Percentiles rank a stretch among this genome's conserved stretches.
Evolutionary conservation across 30 jellyfish, hydroid and myxozoan species (phyloP).

Genomic region (Turritopsis rubra): DNA sequence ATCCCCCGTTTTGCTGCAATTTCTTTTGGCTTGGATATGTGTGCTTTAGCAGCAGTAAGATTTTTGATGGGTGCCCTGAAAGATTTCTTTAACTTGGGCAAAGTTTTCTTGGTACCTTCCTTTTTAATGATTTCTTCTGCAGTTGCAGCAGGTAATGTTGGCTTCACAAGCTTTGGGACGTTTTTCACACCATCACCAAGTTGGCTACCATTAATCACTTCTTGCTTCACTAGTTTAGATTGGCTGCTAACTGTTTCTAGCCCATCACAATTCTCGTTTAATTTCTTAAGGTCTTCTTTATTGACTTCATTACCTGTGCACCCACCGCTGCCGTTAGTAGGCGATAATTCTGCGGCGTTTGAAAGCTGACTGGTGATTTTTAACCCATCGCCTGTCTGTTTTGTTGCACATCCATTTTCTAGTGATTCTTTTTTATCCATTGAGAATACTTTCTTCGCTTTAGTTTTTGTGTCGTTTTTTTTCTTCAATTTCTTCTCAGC

Average conservation of each 20-base stretch:
- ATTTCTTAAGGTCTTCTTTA: not conserved
- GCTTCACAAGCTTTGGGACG: constrained; percentile 20
- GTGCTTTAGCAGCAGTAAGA: not conserved
- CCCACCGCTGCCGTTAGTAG: too few species aligned
- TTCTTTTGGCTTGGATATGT: not conserved
- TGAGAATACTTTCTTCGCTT: not conserved
- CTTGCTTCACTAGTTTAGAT: too few species aligned
- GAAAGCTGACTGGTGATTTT: not conserved
- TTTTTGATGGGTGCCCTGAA: constrained; percentile 22
- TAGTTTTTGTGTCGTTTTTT: not conserved
- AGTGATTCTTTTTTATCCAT: not conserved
- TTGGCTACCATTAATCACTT: not conserved
- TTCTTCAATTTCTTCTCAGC: not conserved
- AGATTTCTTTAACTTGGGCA: constrained; percentile 16
- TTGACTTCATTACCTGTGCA: not conserved
- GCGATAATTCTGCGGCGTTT: not conserved
- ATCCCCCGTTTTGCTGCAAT: not conserved
- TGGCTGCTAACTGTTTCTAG: not conserved
- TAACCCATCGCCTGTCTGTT: not conserved
- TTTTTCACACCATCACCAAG: not conserved
- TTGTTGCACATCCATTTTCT: not conserved
- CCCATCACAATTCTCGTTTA: not conserved
- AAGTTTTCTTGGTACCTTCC: not conserved
- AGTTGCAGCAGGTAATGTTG: constrained; percentile 6
- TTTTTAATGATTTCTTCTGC: constrained; percentile 6